These are phyloP conservation scores for Drosophila emarginata DNA, from an alignment of 2,888 invertebrate genomes.

Conservation along the genomic window DNA sequence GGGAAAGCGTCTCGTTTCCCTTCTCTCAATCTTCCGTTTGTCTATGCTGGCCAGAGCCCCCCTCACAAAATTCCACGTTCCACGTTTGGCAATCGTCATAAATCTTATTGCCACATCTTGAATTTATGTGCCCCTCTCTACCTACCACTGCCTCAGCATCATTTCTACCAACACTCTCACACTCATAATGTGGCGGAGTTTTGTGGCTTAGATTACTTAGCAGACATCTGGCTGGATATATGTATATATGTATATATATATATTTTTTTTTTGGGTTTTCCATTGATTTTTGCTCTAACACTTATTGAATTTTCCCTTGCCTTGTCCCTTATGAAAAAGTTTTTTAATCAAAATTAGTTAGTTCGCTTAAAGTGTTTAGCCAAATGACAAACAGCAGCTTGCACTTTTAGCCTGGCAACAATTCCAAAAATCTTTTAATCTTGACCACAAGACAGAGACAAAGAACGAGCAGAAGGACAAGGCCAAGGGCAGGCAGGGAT, in stretches of 20 bases:
- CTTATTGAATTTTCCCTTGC: slow-evolving; percentile 66
- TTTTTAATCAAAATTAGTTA: slow-evolving; percentile 71
- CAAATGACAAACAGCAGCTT: slow-evolving; percentile 54
- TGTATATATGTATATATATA: no score
- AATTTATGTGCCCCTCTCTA: slow-evolving; percentile 77
- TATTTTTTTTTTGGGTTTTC: slow-evolving; percentile 34
- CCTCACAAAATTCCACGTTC: slow-evolving; percentile 65
- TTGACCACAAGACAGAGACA: slow-evolving; percentile 37
- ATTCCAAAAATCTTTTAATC: slow-evolving; percentile 60
- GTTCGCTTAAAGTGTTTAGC: slow-evolving; percentile 63
- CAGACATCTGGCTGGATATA: slow-evolving; percentile 67
- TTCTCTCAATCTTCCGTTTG: slow-evolving; percentile 7
- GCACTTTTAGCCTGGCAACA: slow-evolving; percentile 47
- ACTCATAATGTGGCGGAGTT: slow-evolving; percentile 66
- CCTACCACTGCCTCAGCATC: slow-evolving; percentile 5
- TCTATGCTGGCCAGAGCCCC: slow-evolving; percentile 19
- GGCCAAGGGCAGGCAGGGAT: not conserved
- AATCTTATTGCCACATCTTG: slow-evolving; percentile 82
- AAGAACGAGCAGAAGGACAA: slow-evolving; percentile 2
- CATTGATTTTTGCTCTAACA: slow-evolving; percentile 40
- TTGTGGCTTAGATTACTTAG: slow-evolving; percentile 76
- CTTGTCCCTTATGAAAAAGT: slow-evolving; percentile 44
- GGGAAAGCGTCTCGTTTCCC: not conserved
- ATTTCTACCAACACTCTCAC: not conserved
- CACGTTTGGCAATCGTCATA: slow-evolving; percentile 81